A percentile compares a stretch with the other conserved stretches of the same genome.
phyloP scores from a whole-genome alignment of 2,888 invertebrate genomes.

The Dendrolimus houi region DNA sequence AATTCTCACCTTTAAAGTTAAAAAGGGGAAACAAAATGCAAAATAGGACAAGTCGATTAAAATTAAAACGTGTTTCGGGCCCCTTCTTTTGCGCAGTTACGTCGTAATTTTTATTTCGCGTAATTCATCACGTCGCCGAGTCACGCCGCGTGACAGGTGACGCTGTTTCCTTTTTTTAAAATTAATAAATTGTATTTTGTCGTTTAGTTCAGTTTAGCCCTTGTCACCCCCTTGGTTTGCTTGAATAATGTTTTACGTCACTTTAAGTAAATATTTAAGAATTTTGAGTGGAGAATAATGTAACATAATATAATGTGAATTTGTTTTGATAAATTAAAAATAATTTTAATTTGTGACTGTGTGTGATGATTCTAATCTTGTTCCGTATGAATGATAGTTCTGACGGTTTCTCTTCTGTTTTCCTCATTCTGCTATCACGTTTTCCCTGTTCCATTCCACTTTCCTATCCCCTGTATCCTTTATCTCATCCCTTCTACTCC shows the following conservation, averaged over 20 bases:
- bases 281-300: not conserved
- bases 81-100: conserved; percentile 25
- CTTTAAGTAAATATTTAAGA: not conserved
- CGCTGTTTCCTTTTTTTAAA: conserved; percentile 33
- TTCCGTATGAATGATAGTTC: too few relatives aligned
- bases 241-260: conserved; percentile 21
- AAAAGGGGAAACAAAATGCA: conserved; percentile 6
- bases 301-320: too few relatives aligned
- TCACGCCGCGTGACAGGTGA: conserved; percentile 45
- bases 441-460: too few relatives aligned
- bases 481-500: too few relatives aligned
- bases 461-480: too few relatives aligned
- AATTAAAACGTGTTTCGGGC: conserved; percentile 31
- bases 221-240: not conserved
- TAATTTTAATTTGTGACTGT: too few relatives aligned
- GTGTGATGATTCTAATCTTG: too few relatives aligned
- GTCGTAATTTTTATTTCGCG: conserved; percentile 54
- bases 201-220: conserved; percentile 23
- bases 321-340: too few relatives aligned
- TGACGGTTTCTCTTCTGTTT: too few relatives aligned
- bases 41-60: conserved; percentile 36
- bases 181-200: conserved; percentile 43
- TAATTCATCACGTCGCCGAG: conserved; percentile 50
- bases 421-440: too few relatives aligned
- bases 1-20: not conserved